phyloP scores from a whole-genome alignment of 2,888 invertebrate genomes.

The Spialia ferax region DNA sequence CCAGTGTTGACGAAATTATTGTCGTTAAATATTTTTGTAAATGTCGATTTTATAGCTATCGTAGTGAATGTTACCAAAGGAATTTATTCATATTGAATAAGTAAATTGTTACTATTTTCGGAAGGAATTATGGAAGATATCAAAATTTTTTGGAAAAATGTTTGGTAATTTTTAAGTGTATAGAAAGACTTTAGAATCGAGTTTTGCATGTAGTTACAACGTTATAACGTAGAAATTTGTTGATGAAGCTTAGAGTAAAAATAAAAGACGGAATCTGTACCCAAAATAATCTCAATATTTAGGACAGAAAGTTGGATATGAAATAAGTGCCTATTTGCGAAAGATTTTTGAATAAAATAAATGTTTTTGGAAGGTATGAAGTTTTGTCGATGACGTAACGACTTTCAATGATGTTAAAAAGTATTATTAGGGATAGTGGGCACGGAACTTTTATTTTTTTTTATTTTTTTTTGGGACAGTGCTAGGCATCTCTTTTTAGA shows the following conservation, averaged over 20 bases:
- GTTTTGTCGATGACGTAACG: not conserved
- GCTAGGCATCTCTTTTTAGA: not conserved
- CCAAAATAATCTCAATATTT: not conserved
- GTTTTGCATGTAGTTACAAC: not conserved
- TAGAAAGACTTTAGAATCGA: conserved; percentile 12
- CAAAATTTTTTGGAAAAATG: conserved; percentile 20
- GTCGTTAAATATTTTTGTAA: conserved; percentile 48
- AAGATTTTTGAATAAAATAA: not conserved
- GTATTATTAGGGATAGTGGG: not conserved
- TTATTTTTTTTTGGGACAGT: not conserved
- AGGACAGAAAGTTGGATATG: not conserved
- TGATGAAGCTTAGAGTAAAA: not conserved
- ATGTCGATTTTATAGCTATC: conserved; percentile 40
- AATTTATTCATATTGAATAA: conserved; percentile 41
- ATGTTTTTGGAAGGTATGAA: not conserved
- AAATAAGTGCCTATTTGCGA: not conserved
- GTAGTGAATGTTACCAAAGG: conserved; percentile 57
- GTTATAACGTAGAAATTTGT: not conserved
- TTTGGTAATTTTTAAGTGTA: conserved; percentile 32
- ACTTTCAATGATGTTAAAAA: not conserved
- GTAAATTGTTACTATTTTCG: conserved; percentile 36
- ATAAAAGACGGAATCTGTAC: not conserved
- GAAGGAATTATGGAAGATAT: conserved; percentile 13
- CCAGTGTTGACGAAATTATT: conserved; percentile 46
- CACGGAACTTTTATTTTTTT: not conserved